Base-by-base conservation (phyloP, 2,797 vertebrate genomes). In the Pipistrellus pygmaeus region DNA sequence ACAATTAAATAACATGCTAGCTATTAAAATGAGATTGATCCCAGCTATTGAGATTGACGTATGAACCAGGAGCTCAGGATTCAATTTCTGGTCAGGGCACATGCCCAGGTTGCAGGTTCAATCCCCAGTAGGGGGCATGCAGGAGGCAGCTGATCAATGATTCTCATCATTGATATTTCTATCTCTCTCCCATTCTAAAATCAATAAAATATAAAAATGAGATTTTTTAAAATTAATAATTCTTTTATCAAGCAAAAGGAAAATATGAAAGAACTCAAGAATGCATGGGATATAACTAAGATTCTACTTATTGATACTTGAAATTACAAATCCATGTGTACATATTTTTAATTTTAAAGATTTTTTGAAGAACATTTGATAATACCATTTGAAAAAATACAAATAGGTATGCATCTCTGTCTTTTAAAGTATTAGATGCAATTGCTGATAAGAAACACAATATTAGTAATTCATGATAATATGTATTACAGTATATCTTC, bases 361-460 rank as follows among this genome's bases (percentile, higher is more conserved):
- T 30, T 82, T 91, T 91, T 86, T 92, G 13, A 38, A 71, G 3
- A 82, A 78, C 23, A 85, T 88, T 80, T 72, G 4, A 92, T 35
- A 83, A 75, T 83, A 44, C 18, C 35, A 69, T 35, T 30, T 88
- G 51, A 96, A 27, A 75, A 88, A 66, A 68, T 92, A 6, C 44
- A 20, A 38, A 51, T 69, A 82, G 18, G 76, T 76, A 55, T n/a
- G n/a, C 53, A 92, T 60, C 38, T 80, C 64, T 95, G 55, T 86
- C 72, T 93, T 94, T 93, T 89, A 94, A 95, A 93, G 91, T 80
- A 81, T 55, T 84, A 91, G 80, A 93, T 93, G 23, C 93, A 83
- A 53, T 69, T 84, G 11, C 7, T 86, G 68, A 89, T 94, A 96
- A 92, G 85, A 87, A 92, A 88, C 8, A 91, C 38, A 93, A 89